These are phyloP conservation scores for Cololabis saira DNA, from an alignment of 2,113 vertebrate species.

Conservation along the genomic window DNA sequence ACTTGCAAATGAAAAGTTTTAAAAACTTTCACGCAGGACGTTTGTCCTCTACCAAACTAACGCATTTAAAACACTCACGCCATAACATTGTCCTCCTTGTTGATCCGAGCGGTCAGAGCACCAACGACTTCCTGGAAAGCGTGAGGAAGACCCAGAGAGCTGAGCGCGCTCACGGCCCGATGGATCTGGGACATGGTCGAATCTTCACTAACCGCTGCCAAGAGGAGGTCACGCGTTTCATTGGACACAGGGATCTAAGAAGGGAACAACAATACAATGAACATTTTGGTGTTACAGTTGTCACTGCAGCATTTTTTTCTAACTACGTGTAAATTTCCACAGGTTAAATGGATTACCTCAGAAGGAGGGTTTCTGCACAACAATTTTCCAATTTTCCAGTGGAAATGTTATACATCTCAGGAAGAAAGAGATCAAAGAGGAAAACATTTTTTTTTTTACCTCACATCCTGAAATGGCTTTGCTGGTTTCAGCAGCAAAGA, in stretches of 20 bases:
- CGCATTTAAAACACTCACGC: constrained; percentile 88
- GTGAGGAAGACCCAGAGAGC: constrained; percentile 89
- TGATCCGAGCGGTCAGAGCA: constrained; percentile 89
- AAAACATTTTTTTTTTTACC: constrained; percentile 77
- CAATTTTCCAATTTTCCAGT: too few relatives aligned
- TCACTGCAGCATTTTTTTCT: background rate
- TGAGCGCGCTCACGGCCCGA: constrained; percentile 90
- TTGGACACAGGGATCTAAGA: constrained; percentile 91
- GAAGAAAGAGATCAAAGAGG: background rate
- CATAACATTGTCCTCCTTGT: constrained; percentile 94
- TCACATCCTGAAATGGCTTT: constrained; percentile 89
- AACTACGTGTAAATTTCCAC: background rate
- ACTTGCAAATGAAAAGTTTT: too few relatives aligned
- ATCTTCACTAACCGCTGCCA: constrained; percentile 94
- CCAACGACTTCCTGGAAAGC: constrained; percentile 92
- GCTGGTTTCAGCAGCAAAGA: constrained; percentile 92
- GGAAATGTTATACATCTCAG: too few relatives aligned
- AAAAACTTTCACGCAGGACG: too few relatives aligned
- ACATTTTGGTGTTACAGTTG: background rate
- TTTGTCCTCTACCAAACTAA: background rate
- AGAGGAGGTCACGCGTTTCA: constrained; percentile 93
- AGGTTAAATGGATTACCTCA: too few relatives aligned
- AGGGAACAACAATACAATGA: background rate
- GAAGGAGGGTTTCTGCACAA: too few relatives aligned
- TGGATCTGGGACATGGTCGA: constrained; percentile 92